phyloP scores from a whole-genome alignment of 2,113 vertebrate species.

The Microtus pennsylvanicus region DNA sequence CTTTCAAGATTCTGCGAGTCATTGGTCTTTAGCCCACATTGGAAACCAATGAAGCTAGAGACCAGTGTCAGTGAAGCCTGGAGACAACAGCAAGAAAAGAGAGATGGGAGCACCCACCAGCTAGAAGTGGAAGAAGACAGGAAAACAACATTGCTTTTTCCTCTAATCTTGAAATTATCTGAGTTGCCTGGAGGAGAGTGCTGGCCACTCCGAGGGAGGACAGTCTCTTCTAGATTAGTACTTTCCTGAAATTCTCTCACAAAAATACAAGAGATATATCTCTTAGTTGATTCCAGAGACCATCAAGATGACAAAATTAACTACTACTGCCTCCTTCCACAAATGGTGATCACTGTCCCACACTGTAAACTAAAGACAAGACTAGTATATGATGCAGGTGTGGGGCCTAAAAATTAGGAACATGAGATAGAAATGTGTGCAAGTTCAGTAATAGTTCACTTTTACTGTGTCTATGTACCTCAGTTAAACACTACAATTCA shows the following conservation, averaged over 20 bases:
- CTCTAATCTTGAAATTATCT: neutral
- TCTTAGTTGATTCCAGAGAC: neutral
- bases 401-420: neutral
- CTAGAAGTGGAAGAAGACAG: neutral
- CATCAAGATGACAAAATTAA: neutral
- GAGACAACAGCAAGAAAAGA: neutral
- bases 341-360: neutral
- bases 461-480: neutral
- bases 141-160: no score
- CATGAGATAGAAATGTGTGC: neutral
- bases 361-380: neutral
- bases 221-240: neutral
- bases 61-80: neutral
- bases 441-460: neutral
- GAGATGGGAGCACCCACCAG: neutral
- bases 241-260: neutral
- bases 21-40: neutral
- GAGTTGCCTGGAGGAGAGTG: neutral
- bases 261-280: neutral
- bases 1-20: neutral
- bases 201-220: neutral
- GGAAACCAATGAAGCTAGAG: neutral
- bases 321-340: neutral
- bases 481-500: neutral
- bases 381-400: neutral